Conservation (phyloP, 1,140 invertebrate species). For the Scaptomyza montana region DNA sequence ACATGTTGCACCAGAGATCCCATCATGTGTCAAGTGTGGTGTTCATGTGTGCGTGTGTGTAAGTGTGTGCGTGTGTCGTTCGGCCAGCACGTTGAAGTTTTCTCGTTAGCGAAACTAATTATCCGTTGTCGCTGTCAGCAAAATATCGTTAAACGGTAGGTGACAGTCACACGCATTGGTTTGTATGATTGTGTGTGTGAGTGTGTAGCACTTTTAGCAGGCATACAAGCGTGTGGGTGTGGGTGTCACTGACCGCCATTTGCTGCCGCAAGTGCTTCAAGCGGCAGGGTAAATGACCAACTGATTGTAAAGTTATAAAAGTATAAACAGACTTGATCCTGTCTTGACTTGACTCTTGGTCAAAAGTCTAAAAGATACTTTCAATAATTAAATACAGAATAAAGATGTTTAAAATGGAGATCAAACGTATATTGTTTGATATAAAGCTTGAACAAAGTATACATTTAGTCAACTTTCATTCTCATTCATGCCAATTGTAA, state of each 20-base stretch:
- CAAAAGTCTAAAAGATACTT: too few relatives aligned
- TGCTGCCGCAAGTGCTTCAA: conserved; percentile 23
- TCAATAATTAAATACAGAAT: too few relatives aligned
- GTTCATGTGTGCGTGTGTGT: conserved; percentile 17
- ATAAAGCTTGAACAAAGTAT: neutral
- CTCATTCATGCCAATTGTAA: neutral
- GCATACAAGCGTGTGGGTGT: neutral
- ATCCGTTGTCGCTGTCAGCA: conserved; percentile 81
- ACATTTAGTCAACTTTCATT: too few relatives aligned
- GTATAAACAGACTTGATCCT: neutral
- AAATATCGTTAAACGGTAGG: conserved; percentile 80
- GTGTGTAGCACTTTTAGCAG: conserved; percentile 3
- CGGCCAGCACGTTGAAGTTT: conserved; percentile 70
- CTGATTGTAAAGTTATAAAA: neutral
- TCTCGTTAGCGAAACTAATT: conserved; percentile 82
- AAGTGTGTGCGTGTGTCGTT: conserved; percentile 8
- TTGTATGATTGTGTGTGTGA: neutral
- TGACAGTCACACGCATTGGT: conserved; percentile 53
- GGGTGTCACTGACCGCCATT: conserved; percentile 30
- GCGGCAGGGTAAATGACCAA: conserved; percentile 24
- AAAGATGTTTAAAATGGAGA: too few relatives aligned
- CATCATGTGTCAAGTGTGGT: conserved; percentile 59
- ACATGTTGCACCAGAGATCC: conserved; percentile 72
- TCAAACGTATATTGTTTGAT: too few relatives aligned
- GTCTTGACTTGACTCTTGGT: neutral